These are phyloP conservation scores for Mesodorylaimus sp. DNA, from an alignment of 2,888 invertebrate species.

Conservation along the genomic window DNA sequence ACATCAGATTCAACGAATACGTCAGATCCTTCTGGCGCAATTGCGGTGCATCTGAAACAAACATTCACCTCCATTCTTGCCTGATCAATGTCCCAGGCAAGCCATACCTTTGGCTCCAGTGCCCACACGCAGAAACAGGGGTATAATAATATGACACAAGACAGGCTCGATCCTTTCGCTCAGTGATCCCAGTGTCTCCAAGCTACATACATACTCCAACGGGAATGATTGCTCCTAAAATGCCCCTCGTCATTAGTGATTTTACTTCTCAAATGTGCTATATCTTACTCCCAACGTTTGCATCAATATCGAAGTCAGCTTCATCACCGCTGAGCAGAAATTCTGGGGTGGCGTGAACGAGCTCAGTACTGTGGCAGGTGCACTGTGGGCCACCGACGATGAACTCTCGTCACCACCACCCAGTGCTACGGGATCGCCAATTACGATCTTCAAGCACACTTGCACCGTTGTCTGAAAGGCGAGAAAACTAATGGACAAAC, in stretches of 20 bases:
- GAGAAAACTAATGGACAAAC: too few species aligned
- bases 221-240: slow-evolving; percentile 34
- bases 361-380: slow-evolving; percentile 27
- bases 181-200: slow-evolving; percentile 64
- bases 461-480: slow-evolving; percentile 29
- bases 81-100: background rate
- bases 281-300: slow-evolving; percentile 62
- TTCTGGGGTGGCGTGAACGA: slow-evolving; percentile 54
- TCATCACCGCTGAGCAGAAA: slow-evolving; percentile 87
- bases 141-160: slow-evolving; percentile 85
- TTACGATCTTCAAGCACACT: slow-evolving; percentile 23
- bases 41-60: slow-evolving; percentile 72
- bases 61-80: background rate
- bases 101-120: background rate
- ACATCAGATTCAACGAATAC: slow-evolving; percentile 68
- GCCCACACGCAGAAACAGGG: slow-evolving; percentile 79
- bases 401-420: slow-evolving; percentile 18
- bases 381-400: slow-evolving; percentile 11
- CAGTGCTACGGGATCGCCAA: slow-evolving; percentile 20
- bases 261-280: slow-evolving; percentile 9
- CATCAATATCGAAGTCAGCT: slow-evolving; percentile 79
- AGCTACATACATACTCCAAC: slow-evolving; percentile 82
- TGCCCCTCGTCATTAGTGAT: slow-evolving; percentile 2
- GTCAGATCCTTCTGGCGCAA: slow-evolving; percentile 71
- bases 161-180: slow-evolving; percentile 85